Percentiles rank a stretch among this genome's conserved stretches.
phyloP scores from a whole-genome alignment of 1,140 invertebrate species.

The Heliothis virescens region DNA sequence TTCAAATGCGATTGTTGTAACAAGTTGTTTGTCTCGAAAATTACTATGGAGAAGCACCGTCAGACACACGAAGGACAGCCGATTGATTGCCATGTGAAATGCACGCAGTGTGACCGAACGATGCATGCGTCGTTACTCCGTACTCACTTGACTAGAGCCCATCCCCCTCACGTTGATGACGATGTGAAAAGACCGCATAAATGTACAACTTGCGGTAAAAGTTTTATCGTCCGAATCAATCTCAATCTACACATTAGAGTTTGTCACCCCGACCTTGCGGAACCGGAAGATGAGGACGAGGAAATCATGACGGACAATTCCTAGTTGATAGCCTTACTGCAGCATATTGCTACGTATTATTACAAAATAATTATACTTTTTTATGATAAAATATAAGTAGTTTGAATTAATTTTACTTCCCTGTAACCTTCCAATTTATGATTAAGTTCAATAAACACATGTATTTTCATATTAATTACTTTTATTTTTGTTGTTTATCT shows the following conservation, averaged over 20 bases:
- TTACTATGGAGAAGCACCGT: slow-evolving; percentile 82
- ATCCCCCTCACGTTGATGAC: slow-evolving; percentile 72
- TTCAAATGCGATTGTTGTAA: slow-evolving; percentile 84
- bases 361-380: slow-evolving; percentile 79
- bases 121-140: slow-evolving; percentile 78
- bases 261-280: slow-evolving; percentile 79
- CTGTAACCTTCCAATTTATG: slow-evolving; percentile 24
- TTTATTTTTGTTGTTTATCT: not conserved
- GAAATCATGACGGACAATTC: slow-evolving; percentile 82
- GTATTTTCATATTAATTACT: slow-evolving; percentile 20
- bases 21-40: slow-evolving; percentile 85
- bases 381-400: slow-evolving; percentile 64
- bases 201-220: slow-evolving; percentile 80
- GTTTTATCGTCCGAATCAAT: slow-evolving; percentile 83
- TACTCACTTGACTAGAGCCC: slow-evolving; percentile 76
- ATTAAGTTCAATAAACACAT: slow-evolving; percentile 10
- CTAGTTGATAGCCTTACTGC: slow-evolving; percentile 64
- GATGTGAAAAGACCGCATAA: slow-evolving; percentile 81
- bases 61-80: slow-evolving; percentile 81
- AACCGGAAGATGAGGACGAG: slow-evolving; percentile 80
- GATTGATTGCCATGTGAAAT: slow-evolving; percentile 79
- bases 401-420: slow-evolving; percentile 27
- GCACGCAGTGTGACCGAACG: slow-evolving; percentile 78
- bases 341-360: slow-evolving; percentile 69
- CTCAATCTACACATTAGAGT: slow-evolving; percentile 81